phyloP scores from a whole-genome alignment of 1,140 invertebrate species.

The Metaphire vulgaris region DNA sequence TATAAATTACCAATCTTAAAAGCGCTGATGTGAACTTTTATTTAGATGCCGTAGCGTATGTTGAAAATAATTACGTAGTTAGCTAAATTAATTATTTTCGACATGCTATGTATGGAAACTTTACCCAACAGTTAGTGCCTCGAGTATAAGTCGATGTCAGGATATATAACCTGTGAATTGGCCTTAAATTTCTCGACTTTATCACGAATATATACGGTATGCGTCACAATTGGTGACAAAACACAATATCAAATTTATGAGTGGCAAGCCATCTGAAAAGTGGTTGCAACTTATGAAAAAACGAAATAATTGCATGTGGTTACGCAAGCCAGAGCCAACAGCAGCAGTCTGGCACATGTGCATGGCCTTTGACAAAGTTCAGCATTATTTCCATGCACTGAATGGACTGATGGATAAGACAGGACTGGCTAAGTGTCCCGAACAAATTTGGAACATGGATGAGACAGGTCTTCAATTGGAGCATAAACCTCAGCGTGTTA shows the following conservation, averaged over 20 bases:
- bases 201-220: no score
- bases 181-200: no score
- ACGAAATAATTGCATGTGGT: not conserved
- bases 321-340: not conserved
- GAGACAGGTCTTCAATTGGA: slow-evolving; percentile 54
- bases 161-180: no score
- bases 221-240: not conserved
- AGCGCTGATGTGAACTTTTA: no score
- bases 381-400: not conserved
- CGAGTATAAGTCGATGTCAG: no score
- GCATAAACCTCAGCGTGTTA: slow-evolving; percentile 48
- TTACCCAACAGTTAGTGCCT: no score
- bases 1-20: no score
- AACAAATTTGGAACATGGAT: slow-evolving; percentile 52
- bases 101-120: no score
- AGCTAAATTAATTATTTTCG: no score
- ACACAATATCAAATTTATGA: not conserved
- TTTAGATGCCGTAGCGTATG: no score
- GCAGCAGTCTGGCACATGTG: not conserved
- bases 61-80: no score
- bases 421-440: not conserved
- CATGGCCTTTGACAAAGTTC: not conserved
- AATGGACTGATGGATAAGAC: not conserved
- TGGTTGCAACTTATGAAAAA: not conserved
- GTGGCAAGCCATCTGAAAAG: not conserved